Conservation (phyloP, 2,113 vertebrate genomes). For the Tachysurus fulvidraco region DNA sequence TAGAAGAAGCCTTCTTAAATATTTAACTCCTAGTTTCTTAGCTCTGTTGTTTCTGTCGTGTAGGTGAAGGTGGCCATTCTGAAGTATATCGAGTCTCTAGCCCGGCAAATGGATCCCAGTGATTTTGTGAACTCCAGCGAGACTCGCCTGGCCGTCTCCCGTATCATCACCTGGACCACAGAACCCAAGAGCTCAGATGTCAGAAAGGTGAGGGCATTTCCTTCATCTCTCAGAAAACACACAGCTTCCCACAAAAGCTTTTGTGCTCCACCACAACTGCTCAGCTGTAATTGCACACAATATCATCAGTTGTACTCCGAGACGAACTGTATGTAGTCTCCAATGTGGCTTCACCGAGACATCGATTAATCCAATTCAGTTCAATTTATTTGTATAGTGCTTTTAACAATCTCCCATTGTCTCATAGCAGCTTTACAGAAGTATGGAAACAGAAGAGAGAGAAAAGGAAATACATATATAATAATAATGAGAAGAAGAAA, state of each 20-base stretch:
- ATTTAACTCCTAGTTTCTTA: neutral
- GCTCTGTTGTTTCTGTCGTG: constrained; percentile 18
- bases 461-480: too few species aligned
- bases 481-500: too few species aligned
- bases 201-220: constrained; percentile 78
- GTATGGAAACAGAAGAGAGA: too few species aligned
- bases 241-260: neutral
- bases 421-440: too few species aligned
- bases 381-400: too few species aligned
- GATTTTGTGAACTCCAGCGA: constrained; percentile 95
- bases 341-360: neutral
- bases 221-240: neutral
- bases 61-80: constrained; percentile 94
- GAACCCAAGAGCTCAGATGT: constrained; percentile 95
- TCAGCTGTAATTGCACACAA: constrained; percentile 7
- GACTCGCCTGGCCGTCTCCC: constrained; percentile 92
- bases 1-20: neutral
- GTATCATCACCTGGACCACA: constrained; percentile 95
- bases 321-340: neutral
- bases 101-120: constrained; percentile 88
- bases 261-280: neutral
- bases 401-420: too few species aligned
- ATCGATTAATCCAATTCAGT: neutral
- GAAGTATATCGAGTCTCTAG: constrained; percentile 88
- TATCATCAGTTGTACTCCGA: neutral